Evolutionary conservation across 2,113 vertebrate genomes (phyloP).

Genomic region (Corythoichthys intestinalis): DNA sequence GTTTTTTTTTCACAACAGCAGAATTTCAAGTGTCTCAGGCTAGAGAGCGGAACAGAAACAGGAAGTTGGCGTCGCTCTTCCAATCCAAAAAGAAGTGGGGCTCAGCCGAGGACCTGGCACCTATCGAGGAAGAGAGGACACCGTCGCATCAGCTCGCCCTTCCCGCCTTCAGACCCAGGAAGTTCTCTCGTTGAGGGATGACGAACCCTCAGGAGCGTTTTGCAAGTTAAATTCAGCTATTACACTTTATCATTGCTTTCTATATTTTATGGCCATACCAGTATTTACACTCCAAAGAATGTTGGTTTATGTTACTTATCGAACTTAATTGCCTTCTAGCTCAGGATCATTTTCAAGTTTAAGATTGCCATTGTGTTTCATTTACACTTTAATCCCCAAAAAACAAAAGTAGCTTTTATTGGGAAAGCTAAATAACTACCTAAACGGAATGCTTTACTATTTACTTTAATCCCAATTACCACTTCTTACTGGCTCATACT

Average conservation of each 20-base stretch:
- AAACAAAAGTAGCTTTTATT: not conserved
- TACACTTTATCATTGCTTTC: not conserved
- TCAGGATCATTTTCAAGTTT: conserved; percentile 6
- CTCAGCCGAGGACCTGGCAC: conserved; percentile 64
- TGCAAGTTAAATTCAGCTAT: conserved; percentile 3
- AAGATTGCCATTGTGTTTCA: conserved; percentile 3
- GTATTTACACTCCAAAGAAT: conserved; percentile 13
- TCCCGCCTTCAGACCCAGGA: conserved; percentile 49
- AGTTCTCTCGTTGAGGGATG: conserved; percentile 62
- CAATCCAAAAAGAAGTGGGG: conserved; percentile 71
- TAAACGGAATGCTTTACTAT: conserved; percentile 3
- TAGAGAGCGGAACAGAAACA: conserved; percentile 66
- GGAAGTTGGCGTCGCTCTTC: conserved; percentile 70
- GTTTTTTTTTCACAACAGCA: not conserved
- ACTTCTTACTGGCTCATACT: not conserved
- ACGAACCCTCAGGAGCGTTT: not conserved
- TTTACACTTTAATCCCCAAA: not conserved
- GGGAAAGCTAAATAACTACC: not conserved
- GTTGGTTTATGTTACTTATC: conserved; percentile 12
- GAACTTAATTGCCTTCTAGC: conserved; percentile 7
- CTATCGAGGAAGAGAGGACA: conserved; percentile 56
- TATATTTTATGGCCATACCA: conserved; percentile 9
- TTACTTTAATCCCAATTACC: not conserved
- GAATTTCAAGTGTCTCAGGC: conserved; percentile 66
- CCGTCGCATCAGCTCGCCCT: conserved; percentile 39